Conservation (phyloP, 2,797 vertebrate genomes). For the Meriones psammophilus region DNA sequence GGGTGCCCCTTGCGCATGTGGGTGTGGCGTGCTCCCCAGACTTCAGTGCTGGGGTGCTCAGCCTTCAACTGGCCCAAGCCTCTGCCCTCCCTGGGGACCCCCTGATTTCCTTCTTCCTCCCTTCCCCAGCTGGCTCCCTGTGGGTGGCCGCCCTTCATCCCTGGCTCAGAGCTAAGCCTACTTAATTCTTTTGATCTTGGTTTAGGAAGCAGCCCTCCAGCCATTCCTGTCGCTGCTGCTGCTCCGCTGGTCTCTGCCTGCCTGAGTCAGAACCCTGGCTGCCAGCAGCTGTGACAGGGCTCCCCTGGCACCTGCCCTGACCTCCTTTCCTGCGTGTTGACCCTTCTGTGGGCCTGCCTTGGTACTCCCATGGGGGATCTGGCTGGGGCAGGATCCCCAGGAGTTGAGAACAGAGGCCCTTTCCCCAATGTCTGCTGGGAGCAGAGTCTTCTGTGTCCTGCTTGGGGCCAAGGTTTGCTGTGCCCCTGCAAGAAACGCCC, state of each 20-base stretch:
- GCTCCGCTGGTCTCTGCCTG: neutral
- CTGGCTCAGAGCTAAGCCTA: slow-evolving; percentile 45
- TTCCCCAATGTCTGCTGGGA: neutral
- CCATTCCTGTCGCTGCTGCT: neutral
- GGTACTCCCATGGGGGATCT: neutral
- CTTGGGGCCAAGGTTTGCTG: neutral
- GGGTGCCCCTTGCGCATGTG: accelerated
- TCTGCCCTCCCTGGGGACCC: neutral
- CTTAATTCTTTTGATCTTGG: slow-evolving; percentile 77
- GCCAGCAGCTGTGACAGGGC: neutral
- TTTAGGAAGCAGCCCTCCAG: slow-evolving; percentile 57
- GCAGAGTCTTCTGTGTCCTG: neutral
- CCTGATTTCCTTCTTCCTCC: neutral
- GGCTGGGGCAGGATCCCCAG: neutral
- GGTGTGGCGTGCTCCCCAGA: accelerated
- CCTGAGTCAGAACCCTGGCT: neutral
- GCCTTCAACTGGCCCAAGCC: neutral
- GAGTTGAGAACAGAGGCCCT: neutral
- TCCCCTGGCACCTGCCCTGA: slow-evolving; percentile 9
- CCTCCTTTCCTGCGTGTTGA: neutral
- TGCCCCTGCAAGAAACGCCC: accelerated
- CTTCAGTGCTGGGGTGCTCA: neutral
- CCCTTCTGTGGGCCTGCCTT: neutral
- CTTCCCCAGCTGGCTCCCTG: neutral
- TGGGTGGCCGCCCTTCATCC: slow-evolving; percentile 22